Percentiles rank a stretch among this genome's conserved stretches.
Evolutionary conservation across 2,888 invertebrate species (phyloP).

Genomic region (Agonopterix heracliana): DNA sequence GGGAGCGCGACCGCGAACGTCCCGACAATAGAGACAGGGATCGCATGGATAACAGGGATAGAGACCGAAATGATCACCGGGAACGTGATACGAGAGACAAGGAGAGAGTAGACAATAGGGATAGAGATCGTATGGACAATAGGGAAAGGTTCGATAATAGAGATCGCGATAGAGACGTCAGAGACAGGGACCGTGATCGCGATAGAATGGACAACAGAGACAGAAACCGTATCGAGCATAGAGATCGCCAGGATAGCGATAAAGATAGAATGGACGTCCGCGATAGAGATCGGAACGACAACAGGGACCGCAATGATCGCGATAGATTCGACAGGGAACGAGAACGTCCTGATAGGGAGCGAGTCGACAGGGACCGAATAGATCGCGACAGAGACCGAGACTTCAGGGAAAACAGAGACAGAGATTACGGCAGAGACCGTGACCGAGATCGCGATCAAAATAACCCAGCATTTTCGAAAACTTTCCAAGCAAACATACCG

Average conservation of each 20-base stretch:
- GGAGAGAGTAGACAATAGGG: conserved; percentile 42
- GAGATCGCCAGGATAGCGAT: conserved; percentile 28
- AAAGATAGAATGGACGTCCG: conserved; percentile 36
- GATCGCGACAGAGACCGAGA: conserved; percentile 39
- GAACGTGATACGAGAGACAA: conserved; percentile 37
- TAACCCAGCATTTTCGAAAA: conserved; percentile 81
- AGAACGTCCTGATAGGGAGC: conserved; percentile 23
- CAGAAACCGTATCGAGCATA: conserved; percentile 30
- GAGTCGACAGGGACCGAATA: conserved; percentile 25
- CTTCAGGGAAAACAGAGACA: conserved; percentile 27
- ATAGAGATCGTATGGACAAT: conserved; percentile 23
- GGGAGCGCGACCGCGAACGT: conserved; percentile 30
- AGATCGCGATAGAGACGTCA: conserved; percentile 36
- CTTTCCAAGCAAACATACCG: conserved; percentile 89
- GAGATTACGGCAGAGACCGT: conserved; percentile 40
- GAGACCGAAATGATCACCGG: conserved; percentile 23
- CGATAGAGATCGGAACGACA: conserved; percentile 52
- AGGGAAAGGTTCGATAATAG: conserved; percentile 33
- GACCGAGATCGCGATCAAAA: conserved; percentile 69
- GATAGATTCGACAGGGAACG: conserved; percentile 32
- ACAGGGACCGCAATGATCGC: conserved; percentile 27
- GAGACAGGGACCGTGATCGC: conserved; percentile 18
- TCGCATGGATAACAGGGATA: conserved; percentile 32
- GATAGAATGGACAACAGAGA: conserved; percentile 31
- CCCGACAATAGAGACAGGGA: conserved; percentile 39